Evolutionary conservation across 2,888 invertebrate species (phyloP).

Genomic region (Agrotis clavis): DNA sequence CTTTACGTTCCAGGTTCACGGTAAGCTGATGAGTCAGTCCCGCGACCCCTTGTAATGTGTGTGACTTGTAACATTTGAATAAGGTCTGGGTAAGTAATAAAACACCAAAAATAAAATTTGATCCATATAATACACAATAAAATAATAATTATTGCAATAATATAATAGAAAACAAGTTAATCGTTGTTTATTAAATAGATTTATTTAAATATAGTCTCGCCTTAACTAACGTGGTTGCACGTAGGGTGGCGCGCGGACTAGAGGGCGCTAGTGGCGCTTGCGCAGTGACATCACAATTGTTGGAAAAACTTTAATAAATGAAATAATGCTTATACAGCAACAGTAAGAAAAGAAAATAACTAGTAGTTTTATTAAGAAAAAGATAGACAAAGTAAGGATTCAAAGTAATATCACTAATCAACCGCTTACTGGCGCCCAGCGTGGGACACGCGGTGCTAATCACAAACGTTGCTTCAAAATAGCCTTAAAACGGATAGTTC

Average conservation of each 20-base stretch:
- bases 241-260: constrained; percentile 81
- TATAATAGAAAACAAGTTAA: constrained; percentile 81
- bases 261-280: constrained; percentile 71
- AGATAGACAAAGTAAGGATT: no score
- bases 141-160: constrained; percentile 82
- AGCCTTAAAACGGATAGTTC: constrained; percentile 49
- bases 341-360: neutral
- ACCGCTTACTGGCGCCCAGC: constrained; percentile 66
- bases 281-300: constrained; percentile 17
- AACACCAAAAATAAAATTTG: constrained; percentile 77
- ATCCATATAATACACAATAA: constrained; percentile 86
- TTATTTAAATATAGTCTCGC: constrained; percentile 78
- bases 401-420: constrained; percentile 28
- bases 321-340: neutral
- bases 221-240: constrained; percentile 76
- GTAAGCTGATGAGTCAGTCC: no score
- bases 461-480: constrained; percentile 46
- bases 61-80: no score
- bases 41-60: no score
- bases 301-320: neutral
- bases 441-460: constrained; percentile 73
- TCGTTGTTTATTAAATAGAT: constrained; percentile 83
- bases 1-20: no score
- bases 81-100: constrained; percentile 60
- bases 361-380: no score